Percentiles rank a stretch among this genome's conserved stretches.
Evolutionary conservation across 1,140 invertebrate species (phyloP).

Genomic region (Penaeus chinensis): DNA sequence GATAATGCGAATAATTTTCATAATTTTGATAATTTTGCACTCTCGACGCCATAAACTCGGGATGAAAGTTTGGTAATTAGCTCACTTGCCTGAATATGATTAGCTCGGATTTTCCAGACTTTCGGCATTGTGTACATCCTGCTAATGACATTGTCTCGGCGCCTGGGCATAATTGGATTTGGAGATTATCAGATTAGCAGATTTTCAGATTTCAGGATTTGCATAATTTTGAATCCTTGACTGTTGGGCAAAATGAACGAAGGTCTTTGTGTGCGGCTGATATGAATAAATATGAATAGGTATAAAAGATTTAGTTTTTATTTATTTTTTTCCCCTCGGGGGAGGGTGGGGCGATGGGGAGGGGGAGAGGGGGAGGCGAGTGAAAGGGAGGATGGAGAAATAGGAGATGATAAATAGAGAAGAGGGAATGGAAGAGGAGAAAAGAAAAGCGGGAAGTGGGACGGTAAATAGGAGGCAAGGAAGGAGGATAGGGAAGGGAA

Average conservation of each 20-base stretch:
- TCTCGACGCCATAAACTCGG: conserved; percentile 44
- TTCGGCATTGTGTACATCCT: conserved; percentile 36
- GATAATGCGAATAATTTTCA: conserved; percentile 39
- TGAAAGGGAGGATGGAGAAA: no score
- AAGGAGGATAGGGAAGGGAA: no score
- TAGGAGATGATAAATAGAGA: no score
- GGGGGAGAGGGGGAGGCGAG: no score
- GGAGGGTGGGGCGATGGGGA: no score
- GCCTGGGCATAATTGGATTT: conserved; percentile 44
- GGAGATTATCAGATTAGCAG: conserved; percentile 48
- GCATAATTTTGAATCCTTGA: conserved; percentile 56
- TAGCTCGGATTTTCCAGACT: conserved; percentile 54
- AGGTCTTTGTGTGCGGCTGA: background rate
- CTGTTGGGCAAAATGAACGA: conserved; percentile 33
- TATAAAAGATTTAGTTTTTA: no score
- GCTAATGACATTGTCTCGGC: conserved; percentile 52
- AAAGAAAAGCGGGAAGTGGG: no score
- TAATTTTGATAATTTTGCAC: conserved; percentile 52
- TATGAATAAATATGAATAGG: conserved; percentile 14
- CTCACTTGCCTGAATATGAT: conserved; percentile 56
- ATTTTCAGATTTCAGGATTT: conserved; percentile 56
- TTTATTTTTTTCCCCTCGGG: no score
- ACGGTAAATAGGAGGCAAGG: no score
- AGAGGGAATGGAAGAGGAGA: no score
- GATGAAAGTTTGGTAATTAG: conserved; percentile 54